phyloP scores from a whole-genome alignment of 2,113 vertebrate genomes.

The Bubo bubo region DNA sequence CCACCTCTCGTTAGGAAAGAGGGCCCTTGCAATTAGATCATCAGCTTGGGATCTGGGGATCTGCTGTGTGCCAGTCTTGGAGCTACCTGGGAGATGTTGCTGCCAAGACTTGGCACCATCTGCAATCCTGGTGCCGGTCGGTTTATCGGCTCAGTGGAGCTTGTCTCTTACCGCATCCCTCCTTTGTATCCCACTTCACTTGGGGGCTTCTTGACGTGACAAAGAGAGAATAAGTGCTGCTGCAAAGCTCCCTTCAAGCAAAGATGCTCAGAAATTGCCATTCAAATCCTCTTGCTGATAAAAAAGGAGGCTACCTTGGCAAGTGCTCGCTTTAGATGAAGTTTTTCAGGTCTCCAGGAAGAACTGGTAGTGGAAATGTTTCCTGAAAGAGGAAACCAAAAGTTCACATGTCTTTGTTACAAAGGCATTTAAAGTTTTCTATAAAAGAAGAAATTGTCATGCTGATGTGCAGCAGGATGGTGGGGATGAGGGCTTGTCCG shows the following conservation, averaged over 20 bases:
- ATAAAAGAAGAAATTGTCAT: neutral
- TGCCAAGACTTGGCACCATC: neutral
- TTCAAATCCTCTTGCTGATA: neutral
- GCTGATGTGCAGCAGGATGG: neutral
- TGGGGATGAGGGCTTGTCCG: neutral
- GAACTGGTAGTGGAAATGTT: rapidly evolving
- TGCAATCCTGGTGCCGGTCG: rapidly evolving
- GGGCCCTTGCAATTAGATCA: neutral
- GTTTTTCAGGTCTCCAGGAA: neutral
- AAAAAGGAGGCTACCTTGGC: neutral
- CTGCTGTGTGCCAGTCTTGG: neutral
- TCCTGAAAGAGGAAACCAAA: neutral
- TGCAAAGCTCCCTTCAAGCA: neutral
- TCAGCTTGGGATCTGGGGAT: neutral
- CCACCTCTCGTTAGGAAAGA: neutral
- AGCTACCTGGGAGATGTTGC: neutral
- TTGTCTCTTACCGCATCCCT: neutral
- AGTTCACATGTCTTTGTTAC: rapidly evolving
- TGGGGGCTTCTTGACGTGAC: neutral
- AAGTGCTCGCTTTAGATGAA: neutral
- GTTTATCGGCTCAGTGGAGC: neutral
- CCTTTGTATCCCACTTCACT: neutral
- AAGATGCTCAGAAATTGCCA: neutral
- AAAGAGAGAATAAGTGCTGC: neutral
- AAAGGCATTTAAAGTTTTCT: neutral